Evolutionary conservation across 2,113 vertebrate species (phyloP), one percentile per base, ranked within the genome.

Genomic region (Zosterops japonicus): DNA sequence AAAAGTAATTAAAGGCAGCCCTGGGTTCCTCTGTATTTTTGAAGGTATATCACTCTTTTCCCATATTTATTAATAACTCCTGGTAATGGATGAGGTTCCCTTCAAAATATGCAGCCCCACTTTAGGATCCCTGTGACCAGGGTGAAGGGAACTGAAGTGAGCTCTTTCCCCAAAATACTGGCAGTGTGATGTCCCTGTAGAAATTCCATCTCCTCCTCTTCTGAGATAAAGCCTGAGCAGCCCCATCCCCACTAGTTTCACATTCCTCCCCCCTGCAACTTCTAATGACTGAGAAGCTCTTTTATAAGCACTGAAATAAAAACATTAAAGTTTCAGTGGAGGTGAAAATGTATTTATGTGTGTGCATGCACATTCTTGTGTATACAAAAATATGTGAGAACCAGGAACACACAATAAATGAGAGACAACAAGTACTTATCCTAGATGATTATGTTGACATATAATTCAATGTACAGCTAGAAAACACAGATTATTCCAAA

Each of bases 401-500:
- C 24, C 22, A 68, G 33, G 20, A 93, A 72, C 36, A 55, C 81
- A n/a, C 11, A 53, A 9, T 24, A 71, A 93, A 81, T 31, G 31
- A 75, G 49, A 75, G 35, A 83, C 15, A 76, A 63, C 19, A 60
- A 82, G 17, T 33, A 76, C 42, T 72, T 80, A 56, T 46, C 53
- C 65, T 61, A 65, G 84, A 85, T 86, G 41, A 93, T 72, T 61
- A 75, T 69, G 75, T 96, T 97, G 91, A 91, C 60, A 71, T 55
- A 56, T 59, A 90, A 96, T 50, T 92, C 59, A 75, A 52, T 39
- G 69, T 74, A 84, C 44, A 60, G 86, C 75, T 93, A 86, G 90
- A 94, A 97, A 97, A 97, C 93, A 96, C 72, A 84, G 81, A 89
- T 36, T 57, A 55, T 76, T 96, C 67, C 83, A 91, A 93, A 94